These are phyloP conservation scores for Poecile atricapillus DNA, from an alignment of 2,113 vertebrate species.

Conservation along the genomic window DNA sequence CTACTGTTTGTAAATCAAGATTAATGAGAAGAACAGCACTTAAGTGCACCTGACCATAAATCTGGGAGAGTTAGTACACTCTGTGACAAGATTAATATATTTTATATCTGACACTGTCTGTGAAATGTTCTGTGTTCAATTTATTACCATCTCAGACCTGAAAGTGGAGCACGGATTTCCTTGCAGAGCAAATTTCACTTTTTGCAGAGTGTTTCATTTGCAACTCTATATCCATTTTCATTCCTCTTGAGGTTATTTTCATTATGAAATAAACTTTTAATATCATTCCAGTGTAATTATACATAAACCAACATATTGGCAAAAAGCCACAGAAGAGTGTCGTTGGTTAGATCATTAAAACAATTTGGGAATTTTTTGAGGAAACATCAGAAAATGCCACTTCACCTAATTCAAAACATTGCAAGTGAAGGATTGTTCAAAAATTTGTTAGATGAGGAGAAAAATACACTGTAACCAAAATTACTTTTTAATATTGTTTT, in stretches of 20 bases:
- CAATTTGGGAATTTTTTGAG: neutral
- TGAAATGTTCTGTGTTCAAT: neutral
- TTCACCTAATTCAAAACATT: neutral
- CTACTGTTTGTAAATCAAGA: conserved; percentile 70
- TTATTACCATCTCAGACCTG: neutral
- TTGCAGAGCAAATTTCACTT: neutral
- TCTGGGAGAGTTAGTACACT: conserved; percentile 56
- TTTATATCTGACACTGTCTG: conserved; percentile 47
- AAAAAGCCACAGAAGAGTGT: neutral
- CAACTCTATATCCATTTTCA: neutral
- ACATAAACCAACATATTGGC: neutral
- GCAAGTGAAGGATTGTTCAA: neutral
- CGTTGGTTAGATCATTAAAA: neutral
- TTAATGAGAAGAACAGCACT: conserved; percentile 61
- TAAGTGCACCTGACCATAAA: conserved; percentile 61
- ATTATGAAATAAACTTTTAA: neutral
- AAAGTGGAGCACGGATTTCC: neutral
- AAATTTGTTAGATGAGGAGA: neutral
- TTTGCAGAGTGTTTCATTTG: neutral
- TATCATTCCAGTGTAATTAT: neutral
- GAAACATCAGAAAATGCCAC: neutral
- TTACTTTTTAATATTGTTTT: neutral
- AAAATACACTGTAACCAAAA: neutral
- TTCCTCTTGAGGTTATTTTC: neutral
- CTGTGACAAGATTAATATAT: conserved; percentile 57